phyloP scores from a whole-genome alignment of 2,888 invertebrate species.

The Megastigmus dorsalis region DNA sequence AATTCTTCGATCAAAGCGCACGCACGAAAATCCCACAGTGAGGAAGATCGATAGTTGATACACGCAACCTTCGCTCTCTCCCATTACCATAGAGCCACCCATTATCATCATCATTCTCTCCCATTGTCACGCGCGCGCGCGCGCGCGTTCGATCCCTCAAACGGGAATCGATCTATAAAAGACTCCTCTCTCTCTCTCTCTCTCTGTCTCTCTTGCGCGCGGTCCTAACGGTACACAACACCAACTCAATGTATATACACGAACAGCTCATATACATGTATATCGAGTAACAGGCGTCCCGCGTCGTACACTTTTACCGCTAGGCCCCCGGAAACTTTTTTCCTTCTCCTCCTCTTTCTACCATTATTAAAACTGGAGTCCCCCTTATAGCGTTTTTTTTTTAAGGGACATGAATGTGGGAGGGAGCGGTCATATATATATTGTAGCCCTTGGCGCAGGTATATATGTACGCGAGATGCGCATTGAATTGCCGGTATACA shows the following conservation, averaged over 20 bases:
- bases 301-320: slow-evolving; percentile 21
- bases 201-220: too few species aligned
- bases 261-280: not conserved
- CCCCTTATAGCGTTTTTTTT: not conserved
- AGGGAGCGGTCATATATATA: too few species aligned
- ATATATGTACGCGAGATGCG: not conserved
- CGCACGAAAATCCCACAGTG: too few species aligned
- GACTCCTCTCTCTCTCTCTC: too few species aligned
- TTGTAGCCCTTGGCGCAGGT: too few species aligned
- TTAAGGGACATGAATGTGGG: not conserved
- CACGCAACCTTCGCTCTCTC: too few species aligned
- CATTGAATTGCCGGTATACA: not conserved
- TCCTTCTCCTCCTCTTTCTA: not conserved
- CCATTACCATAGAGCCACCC: slow-evolving; percentile 5
- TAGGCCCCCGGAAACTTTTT: slow-evolving; percentile 42
- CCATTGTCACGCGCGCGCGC: slow-evolving; percentile 4
- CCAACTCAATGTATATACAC: not conserved
- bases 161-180: slow-evolving; percentile 39
- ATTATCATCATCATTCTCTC: not conserved
- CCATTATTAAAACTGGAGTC: not conserved
- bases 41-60: too few species aligned
- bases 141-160: slow-evolving; percentile 1
- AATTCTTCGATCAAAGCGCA: too few species aligned
- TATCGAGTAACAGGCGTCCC: not conserved
- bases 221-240: slow-evolving; percentile 38